These are phyloP conservation scores for Sapajus apella DNA, from an alignment of 2,113 vertebrate genomes.

Conservation along the genomic window DNA sequence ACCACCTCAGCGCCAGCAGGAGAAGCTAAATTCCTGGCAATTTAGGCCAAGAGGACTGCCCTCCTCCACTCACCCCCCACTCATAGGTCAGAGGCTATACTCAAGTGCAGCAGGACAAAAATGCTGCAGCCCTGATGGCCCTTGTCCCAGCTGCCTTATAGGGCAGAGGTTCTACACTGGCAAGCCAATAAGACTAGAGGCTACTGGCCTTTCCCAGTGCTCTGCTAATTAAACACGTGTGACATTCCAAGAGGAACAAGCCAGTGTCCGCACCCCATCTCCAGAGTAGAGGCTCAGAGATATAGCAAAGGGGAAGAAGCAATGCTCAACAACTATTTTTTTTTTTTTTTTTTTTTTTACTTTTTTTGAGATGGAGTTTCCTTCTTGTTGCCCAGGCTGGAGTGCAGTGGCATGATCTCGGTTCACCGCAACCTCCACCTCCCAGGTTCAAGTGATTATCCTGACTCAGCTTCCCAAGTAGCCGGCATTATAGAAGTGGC, in stretches of 20 bases:
- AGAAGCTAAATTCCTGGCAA: not conserved
- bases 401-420: too few relatives aligned
- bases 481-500: too few relatives aligned
- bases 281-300: constrained; percentile 17
- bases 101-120: not conserved
- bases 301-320: not conserved
- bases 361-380: too few relatives aligned
- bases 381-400: too few relatives aligned
- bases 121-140: not conserved
- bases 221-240: not conserved
- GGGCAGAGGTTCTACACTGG: not conserved
- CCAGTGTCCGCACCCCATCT: not conserved
- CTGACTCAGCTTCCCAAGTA: too few relatives aligned
- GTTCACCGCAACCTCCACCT: too few relatives aligned
- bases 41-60: not conserved
- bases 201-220: not conserved
- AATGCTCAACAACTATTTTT: not conserved
- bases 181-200: constrained; percentile 17
- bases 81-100: not conserved
- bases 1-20: not conserved
- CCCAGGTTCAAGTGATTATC: too few relatives aligned
- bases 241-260: not conserved
- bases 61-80: not conserved
- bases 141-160: not conserved
- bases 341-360: too few relatives aligned